Conservation (phyloP, 2,888 invertebrate species). For the Nephrotoma appendiculata region DNA sequence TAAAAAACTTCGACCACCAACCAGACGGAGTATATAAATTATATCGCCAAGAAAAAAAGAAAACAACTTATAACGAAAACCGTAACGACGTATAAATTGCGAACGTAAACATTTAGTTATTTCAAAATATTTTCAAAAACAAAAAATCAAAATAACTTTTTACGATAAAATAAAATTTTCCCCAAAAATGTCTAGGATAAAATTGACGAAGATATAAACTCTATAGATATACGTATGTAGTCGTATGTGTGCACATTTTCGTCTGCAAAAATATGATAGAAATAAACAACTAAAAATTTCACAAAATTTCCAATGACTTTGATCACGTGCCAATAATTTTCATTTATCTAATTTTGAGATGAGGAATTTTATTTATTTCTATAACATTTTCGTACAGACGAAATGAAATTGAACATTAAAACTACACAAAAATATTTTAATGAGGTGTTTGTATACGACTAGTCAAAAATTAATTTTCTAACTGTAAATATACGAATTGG, state of each 20-base stretch:
- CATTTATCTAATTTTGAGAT: neutral
- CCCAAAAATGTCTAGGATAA: neutral
- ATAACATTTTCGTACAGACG: no score
- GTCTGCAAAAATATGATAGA: neutral
- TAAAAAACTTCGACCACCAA: no score
- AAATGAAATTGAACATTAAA: no score
- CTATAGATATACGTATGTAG: neutral
- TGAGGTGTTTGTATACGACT: no score
- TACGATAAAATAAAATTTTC: neutral
- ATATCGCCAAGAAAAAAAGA: no score
- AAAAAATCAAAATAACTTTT: neutral
- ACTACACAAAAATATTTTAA: no score
- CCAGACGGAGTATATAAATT: no score
- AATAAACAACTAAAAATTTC: neutral
- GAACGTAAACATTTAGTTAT: neutral
- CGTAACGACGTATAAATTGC: neutral
- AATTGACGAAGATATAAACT: neutral
- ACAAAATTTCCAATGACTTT: neutral
- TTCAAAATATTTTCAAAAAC: neutral
- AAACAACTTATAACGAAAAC: neutral
- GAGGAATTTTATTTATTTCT: neutral
- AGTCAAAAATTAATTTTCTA: no score
- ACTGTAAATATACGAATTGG: no score
- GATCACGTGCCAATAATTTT: neutral
- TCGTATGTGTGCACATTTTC: neutral